These are phyloP conservation scores for Erynnis tages DNA, from an alignment of 2,888 invertebrate species.

Conservation along the genomic window DNA sequence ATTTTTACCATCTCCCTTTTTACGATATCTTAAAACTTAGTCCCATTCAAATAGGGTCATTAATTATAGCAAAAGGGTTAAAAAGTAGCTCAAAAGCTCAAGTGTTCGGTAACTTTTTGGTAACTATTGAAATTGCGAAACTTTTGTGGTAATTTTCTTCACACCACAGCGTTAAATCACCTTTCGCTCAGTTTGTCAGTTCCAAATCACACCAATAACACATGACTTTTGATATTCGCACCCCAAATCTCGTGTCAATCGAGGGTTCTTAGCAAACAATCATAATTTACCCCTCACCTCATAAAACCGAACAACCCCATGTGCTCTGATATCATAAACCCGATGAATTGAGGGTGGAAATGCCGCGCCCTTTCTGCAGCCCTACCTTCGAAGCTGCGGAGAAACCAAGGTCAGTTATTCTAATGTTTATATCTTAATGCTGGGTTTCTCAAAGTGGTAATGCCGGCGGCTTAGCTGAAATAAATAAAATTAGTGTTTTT, in stretches of 20 bases:
- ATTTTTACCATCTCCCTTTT: too few relatives aligned
- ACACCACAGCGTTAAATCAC: too few relatives aligned
- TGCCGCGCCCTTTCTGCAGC: slow-evolving; percentile 26
- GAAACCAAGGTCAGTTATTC: slow-evolving; percentile 17
- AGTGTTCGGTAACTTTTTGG: too few relatives aligned
- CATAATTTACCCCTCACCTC: background rate
- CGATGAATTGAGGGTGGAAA: slow-evolving; percentile 19
- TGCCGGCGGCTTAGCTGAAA: too few relatives aligned
- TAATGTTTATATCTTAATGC: slow-evolving; percentile 5
- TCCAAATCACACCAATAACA: background rate
- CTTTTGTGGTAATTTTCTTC: too few relatives aligned
- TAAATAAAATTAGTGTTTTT: too few relatives aligned
- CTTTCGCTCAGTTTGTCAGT: background rate
- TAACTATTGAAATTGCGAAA: too few relatives aligned
- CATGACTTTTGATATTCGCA: background rate
- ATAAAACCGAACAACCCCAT: slow-evolving; percentile 5
- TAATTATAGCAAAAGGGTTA: too few relatives aligned
- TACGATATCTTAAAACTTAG: too few relatives aligned
- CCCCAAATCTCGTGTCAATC: background rate
- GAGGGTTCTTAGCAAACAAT: slow-evolving; percentile 3
- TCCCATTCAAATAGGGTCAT: too few relatives aligned
- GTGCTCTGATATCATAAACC: slow-evolving; percentile 9
- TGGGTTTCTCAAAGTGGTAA: too few relatives aligned
- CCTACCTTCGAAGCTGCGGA: slow-evolving; percentile 21
- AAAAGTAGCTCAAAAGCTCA: too few relatives aligned